Conservation (phyloP, 2,113 vertebrate species). For the Picathartes gymnocephalus region DNA sequence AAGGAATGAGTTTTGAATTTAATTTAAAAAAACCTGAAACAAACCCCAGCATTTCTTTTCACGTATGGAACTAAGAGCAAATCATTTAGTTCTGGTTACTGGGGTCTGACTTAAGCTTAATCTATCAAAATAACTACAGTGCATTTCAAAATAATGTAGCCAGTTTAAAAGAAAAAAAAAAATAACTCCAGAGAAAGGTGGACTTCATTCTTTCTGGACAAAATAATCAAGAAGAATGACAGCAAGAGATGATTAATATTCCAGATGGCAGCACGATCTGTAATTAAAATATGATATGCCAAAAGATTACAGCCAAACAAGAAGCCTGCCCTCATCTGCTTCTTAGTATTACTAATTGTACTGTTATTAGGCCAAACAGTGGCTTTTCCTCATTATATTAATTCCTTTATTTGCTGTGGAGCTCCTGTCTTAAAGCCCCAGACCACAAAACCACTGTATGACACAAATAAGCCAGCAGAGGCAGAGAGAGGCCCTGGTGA, state of each 20-base stretch:
- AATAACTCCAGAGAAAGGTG: not conserved
- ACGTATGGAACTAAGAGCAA: not conserved
- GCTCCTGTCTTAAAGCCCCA: not conserved
- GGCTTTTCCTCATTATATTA: conserved; percentile 13
- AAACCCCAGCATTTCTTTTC: not conserved
- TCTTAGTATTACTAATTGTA: conserved; percentile 46
- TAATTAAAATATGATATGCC: conserved; percentile 53
- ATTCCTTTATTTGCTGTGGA: conserved; percentile 7
- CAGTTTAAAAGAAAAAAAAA: not conserved
- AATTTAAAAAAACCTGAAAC: not conserved
- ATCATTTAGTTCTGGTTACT: not conserved
- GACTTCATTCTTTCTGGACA: not conserved
- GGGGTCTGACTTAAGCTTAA: not conserved
- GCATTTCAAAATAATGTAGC: not conserved
- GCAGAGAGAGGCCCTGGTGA: not conserved
- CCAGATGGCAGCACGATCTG: conserved; percentile 7
- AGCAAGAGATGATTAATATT: conserved; percentile 47
- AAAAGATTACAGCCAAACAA: conserved; percentile 51
- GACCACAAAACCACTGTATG: not conserved
- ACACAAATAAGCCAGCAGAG: not conserved
- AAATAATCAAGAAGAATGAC: conserved; percentile 16
- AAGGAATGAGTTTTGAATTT: not conserved
- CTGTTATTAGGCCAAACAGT: conserved; percentile 24
- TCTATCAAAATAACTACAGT: not conserved
- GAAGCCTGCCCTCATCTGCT: conserved; percentile 19